Percentiles rank a stretch among this genome's conserved stretches.
phyloP scores from a whole-genome alignment of 2,888 invertebrate genomes.

The Diloba caeruleocephala region DNA sequence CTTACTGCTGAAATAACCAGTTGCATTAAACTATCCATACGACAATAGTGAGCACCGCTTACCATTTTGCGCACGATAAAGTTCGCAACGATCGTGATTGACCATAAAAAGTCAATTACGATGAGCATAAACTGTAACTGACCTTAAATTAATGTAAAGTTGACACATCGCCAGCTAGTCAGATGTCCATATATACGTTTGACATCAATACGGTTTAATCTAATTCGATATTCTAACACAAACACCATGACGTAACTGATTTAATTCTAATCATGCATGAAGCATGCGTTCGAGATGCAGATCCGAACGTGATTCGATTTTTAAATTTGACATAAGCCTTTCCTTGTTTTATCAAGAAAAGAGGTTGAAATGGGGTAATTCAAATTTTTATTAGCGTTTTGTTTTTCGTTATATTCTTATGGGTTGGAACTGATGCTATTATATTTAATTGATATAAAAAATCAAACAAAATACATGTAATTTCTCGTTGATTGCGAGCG shows the following conservation, averaged over 20 bases:
- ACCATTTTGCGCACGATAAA: conserved; percentile 3
- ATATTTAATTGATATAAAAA: not conserved
- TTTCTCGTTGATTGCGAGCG: too few species aligned
- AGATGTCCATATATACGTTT: conserved; percentile 24
- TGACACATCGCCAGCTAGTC: conserved; percentile 21
- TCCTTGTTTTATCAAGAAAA: conserved; percentile 13
- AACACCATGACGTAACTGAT: conserved; percentile 36
- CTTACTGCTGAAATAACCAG: too few species aligned
- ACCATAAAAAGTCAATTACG: conserved; percentile 11
- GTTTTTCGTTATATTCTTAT: too few species aligned
- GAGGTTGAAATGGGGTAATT: not conserved
- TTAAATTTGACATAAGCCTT: conserved; percentile 14
- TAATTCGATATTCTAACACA: conserved; percentile 38
- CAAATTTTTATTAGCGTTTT: too few species aligned
- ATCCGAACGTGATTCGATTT: conserved; percentile 31
- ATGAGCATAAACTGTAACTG: conserved; percentile 7
- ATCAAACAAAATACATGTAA: conserved; percentile 1
- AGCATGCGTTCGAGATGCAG: conserved; percentile 22
- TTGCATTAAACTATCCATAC: too few species aligned
- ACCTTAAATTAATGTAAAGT: conserved; percentile 20
- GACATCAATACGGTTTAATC: conserved; percentile 31
- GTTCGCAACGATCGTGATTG: not conserved
- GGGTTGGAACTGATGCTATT: too few species aligned
- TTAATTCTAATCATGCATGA: conserved; percentile 42
- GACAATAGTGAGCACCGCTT: not conserved